phyloP scores from a whole-genome alignment of 1,140 invertebrate species.

The Eciton burchellii region DNA sequence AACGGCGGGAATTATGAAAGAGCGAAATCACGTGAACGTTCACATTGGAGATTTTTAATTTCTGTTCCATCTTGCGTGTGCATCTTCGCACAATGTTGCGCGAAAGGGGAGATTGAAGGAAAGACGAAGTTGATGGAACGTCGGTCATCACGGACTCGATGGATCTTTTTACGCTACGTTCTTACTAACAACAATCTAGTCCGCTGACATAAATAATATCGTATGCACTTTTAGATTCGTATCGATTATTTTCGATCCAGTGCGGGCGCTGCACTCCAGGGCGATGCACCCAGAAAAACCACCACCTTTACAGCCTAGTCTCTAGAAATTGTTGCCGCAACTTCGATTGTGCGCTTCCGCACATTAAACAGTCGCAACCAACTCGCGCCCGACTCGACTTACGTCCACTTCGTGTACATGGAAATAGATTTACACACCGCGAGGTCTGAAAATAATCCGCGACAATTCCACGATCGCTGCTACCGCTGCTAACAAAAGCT shows the following conservation, averaged over 20 bases:
- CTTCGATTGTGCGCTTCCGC: neutral
- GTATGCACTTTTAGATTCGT: neutral
- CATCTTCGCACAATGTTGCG: neutral
- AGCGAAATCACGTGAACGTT: neutral
- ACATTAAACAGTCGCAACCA: slow-evolving; percentile 2
- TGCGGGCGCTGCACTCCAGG: slow-evolving; percentile 24
- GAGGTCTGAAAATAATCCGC: too few relatives aligned
- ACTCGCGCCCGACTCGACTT: neutral
- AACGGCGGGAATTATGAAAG: neutral
- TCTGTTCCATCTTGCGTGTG: too few relatives aligned
- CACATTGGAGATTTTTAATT: too few relatives aligned
- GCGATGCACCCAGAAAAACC: slow-evolving; percentile 16
- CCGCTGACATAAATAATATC: neutral
- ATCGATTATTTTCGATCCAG: slow-evolving; percentile 29
- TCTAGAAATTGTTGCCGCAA: slow-evolving; percentile 28
- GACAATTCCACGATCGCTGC: too few relatives aligned
- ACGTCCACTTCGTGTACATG: neutral
- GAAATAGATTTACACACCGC: neutral
- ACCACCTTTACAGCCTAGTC: slow-evolving; percentile 14
- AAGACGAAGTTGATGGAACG: neutral
- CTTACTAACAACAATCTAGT: too few relatives aligned
- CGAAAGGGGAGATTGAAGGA: neutral
- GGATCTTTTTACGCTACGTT: neutral
- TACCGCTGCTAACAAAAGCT: too few relatives aligned
- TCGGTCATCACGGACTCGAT: neutral